Conservation (phyloP, 2,113 vertebrate genomes). For the Philantomba maxwellii region DNA sequence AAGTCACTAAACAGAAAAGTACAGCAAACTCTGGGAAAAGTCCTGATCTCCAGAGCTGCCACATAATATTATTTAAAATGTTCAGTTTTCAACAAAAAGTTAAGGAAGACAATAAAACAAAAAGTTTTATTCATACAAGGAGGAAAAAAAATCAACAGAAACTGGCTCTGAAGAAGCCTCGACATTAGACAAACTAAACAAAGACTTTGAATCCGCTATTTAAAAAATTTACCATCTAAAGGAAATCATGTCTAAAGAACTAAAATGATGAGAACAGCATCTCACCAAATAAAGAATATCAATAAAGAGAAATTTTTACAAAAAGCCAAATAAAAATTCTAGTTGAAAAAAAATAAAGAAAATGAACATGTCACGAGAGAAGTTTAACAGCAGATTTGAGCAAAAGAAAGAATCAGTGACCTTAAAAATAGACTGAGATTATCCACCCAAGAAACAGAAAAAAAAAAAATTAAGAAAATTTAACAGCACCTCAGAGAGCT, state of each 20-base stretch:
- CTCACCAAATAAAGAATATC: not conserved
- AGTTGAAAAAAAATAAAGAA: conserved; percentile 12
- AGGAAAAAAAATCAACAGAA: not conserved
- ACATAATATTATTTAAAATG: not conserved
- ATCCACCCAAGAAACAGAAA: not conserved
- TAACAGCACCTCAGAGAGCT: not conserved
- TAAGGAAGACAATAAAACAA: not conserved
- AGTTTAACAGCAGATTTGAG: not conserved
- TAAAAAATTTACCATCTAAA: not conserved
- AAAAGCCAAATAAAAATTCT: not conserved
- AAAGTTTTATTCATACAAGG: not conserved
- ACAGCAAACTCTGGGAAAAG: not conserved
- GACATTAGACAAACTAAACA: not conserved
- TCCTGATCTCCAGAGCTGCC: not conserved
- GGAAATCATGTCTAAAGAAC: not conserved
- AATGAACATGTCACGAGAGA: not conserved
- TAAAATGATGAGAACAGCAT: not conserved
- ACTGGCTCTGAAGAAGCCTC: not conserved
- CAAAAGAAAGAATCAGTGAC: not conserved
- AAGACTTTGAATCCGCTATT: not conserved
- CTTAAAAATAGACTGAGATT: not conserved
- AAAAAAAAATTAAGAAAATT: not conserved
- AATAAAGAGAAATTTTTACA: not conserved
- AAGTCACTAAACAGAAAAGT: not conserved
- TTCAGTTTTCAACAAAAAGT: not conserved